These are phyloP conservation scores for Corapipo altera DNA, from an alignment of 2,113 vertebrate genomes.

Conservation along the genomic window DNA sequence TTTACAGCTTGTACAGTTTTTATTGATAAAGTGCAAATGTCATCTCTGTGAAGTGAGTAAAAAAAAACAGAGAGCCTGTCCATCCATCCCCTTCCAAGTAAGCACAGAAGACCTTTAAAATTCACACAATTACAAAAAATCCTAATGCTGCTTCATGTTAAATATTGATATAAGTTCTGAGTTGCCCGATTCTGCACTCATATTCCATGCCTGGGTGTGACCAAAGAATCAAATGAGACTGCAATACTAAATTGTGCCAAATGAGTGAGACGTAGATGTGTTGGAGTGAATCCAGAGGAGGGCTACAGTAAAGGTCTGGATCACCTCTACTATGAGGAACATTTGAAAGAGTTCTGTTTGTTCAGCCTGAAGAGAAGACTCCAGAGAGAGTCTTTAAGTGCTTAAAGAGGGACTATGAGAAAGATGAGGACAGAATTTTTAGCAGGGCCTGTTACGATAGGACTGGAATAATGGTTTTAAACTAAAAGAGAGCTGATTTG, in stretches of 20 bases:
- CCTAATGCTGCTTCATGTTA: not conserved
- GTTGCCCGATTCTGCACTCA: not conserved
- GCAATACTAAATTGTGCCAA: not conserved
- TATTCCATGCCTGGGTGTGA: not conserved
- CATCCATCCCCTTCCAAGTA: not conserved
- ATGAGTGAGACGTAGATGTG: not conserved
- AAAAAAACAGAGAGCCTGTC: not conserved
- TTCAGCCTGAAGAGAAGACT: not conserved
- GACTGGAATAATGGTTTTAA: not conserved
- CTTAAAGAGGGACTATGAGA: not conserved
- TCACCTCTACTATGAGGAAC: fast-evolving
- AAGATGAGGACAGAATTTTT: not conserved
- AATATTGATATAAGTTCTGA: not conserved
- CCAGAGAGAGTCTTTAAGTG: fast-evolving
- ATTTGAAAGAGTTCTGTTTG: not conserved
- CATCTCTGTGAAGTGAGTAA: not conserved
- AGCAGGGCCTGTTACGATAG: fast-evolving
- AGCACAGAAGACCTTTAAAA: not conserved
- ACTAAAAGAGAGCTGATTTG: not conserved
- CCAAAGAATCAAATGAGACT: not conserved
- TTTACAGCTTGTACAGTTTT: not conserved
- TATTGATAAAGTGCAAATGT: constrained; percentile 7
- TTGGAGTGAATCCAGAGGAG: not conserved
- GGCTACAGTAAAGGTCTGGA: not conserved
- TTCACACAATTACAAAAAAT: not conserved